Conservation (phyloP, 2,113 vertebrate genomes). For the Osmerus mordax region DNA sequence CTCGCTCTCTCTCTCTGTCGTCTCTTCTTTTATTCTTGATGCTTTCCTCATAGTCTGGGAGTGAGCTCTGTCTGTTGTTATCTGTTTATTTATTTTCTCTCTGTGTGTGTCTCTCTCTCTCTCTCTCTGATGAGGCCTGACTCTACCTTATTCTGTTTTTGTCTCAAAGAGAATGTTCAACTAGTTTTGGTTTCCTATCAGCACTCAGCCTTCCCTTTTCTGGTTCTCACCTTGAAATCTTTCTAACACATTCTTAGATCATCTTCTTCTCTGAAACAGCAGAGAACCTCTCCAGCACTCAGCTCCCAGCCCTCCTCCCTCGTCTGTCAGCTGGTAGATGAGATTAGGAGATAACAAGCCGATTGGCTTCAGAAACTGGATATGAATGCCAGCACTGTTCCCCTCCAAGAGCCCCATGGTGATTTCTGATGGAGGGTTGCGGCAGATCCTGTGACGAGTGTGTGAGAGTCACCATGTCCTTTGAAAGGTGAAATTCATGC, state of each 20-base stretch:
- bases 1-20: slow-evolving; percentile 10
- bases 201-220: background rate
- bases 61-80: background rate
- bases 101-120: background rate
- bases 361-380: background rate
- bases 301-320: background rate
- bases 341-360: slow-evolving; percentile 1
- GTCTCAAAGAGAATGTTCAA: slow-evolving; percentile 13
- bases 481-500: background rate
- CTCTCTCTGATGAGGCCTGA: slow-evolving; percentile 3
- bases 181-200: slow-evolving; percentile 9
- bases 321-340: background rate
- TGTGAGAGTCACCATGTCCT: background rate
- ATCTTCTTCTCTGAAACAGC: background rate
- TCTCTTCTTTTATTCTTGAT: background rate
- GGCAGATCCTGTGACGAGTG: background rate
- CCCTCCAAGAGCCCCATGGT: background rate
- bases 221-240: background rate
- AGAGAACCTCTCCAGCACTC: too few species aligned
- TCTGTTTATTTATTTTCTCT: background rate
- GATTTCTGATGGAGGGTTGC: background rate
- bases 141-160: background rate
- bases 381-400: background rate
- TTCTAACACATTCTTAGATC: background rate
- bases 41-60: background rate